Conservation (phyloP, 2,797 vertebrate genomes). For the Ambastaia sidthimunki region DNA sequence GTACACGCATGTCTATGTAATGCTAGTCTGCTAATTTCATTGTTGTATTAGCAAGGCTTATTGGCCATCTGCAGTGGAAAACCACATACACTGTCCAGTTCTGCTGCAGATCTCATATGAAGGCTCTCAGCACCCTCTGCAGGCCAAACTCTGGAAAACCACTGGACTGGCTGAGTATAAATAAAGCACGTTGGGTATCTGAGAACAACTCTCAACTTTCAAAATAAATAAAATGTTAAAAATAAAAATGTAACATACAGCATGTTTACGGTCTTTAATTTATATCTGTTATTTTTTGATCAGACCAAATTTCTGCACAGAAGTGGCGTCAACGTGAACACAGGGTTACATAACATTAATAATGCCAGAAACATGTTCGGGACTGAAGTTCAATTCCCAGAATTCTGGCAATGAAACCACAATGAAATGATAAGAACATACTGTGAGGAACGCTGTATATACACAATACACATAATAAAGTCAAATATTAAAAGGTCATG, state of each 20-base stretch:
- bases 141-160: conserved; percentile 77
- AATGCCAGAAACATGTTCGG: not conserved
- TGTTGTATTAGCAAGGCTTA: conserved; percentile 76
- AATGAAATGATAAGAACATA: not conserved
- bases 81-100: conserved; percentile 81
- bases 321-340: not conserved
- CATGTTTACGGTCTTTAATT: not conserved
- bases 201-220: conserved; percentile 15
- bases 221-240: not conserved
- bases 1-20: not conserved
- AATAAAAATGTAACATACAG: no score
- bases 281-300: no score
- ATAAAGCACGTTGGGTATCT: conserved; percentile 90
- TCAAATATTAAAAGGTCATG: not conserved
- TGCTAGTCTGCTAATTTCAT: conserved; percentile 67
- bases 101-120: conserved; percentile 79
- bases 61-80: conserved; percentile 80
- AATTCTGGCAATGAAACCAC: conserved; percentile 11
- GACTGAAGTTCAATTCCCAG: not conserved
- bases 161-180: conserved; percentile 84
- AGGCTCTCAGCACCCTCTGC: conserved; percentile 77
- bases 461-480: not conserved
- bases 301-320: not conserved
- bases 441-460: not conserved
- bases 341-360: conserved; percentile 6